Evolutionary conservation across 2,888 invertebrate species (phyloP).

Genomic region (Saturnia pavonia): DNA sequence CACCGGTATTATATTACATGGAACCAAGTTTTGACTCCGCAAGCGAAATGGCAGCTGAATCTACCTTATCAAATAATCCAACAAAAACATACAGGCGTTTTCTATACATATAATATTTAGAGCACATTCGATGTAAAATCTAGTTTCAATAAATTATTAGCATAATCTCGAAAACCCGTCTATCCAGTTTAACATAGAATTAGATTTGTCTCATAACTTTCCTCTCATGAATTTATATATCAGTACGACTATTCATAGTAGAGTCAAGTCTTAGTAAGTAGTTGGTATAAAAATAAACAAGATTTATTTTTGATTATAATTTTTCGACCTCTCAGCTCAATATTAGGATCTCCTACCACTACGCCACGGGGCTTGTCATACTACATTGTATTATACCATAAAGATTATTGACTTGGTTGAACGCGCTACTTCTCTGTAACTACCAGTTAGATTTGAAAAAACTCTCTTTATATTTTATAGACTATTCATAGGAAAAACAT

Average conservation of each 20-base stretch:
- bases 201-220: background rate
- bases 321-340: no score
- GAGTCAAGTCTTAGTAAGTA: background rate
- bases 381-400: no score
- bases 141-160: constrained; percentile 1
- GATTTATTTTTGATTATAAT: no score
- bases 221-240: background rate
- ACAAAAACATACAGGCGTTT: background rate
- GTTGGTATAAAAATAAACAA: no score
- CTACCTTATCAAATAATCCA: no score
- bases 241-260: background rate
- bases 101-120: background rate
- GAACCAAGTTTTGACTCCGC: background rate
- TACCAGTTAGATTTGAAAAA: no score
- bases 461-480: no score
- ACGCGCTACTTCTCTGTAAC: no score
- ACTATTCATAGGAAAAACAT: no score
- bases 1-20: background rate
- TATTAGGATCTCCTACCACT: no score
- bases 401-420: no score
- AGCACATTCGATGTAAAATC: background rate
- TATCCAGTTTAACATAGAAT: background rate
- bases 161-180: background rate
- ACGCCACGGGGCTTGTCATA: no score
- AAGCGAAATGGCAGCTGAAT: background rate